Conservation (phyloP, 2,888 invertebrate genomes). For the Lasioglossum calceatum region DNA sequence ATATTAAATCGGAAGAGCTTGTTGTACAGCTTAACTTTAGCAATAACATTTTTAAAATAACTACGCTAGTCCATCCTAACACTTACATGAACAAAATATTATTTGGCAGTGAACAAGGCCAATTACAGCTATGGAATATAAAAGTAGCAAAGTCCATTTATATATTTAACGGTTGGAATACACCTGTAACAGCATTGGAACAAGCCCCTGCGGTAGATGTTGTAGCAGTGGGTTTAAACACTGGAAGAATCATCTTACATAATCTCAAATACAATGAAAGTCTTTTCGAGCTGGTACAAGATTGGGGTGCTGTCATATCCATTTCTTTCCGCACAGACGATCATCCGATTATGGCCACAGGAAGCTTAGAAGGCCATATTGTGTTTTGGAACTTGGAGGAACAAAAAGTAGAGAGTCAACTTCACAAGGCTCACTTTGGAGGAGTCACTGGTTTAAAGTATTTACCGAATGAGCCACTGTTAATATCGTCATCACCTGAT, state of each 20-base stretch:
- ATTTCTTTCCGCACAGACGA: constrained; percentile 95
- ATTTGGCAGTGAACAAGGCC: constrained; percentile 93
- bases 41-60: constrained; percentile 90
- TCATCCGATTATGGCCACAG: constrained; percentile 93
- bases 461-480: constrained; percentile 94
- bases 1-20: constrained; percentile 90
- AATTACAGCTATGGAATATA: constrained; percentile 95
- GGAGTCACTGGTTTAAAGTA: constrained; percentile 93
- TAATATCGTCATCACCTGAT: constrained; percentile 96
- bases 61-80: constrained; percentile 94
- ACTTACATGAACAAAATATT: constrained; percentile 98
- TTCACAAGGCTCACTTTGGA: constrained; percentile 91
- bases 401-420: constrained; percentile 91
- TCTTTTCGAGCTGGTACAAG: constrained; percentile 94
- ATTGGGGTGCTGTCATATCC: constrained; percentile 94
- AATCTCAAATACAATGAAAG: constrained; percentile 94
- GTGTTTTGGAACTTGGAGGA: constrained; percentile 98
- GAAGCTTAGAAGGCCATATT: constrained; percentile 93
- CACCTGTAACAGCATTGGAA: constrained; percentile 90
- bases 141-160: constrained; percentile 91
- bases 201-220: constrained; percentile 97
- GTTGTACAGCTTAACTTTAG: constrained; percentile 90
- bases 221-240: constrained; percentile 93
- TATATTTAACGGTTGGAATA: constrained; percentile 91
- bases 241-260: constrained; percentile 93